Conservation (phyloP, 2,113 vertebrate genomes). For the Phylloscopus trochiloides region DNA sequence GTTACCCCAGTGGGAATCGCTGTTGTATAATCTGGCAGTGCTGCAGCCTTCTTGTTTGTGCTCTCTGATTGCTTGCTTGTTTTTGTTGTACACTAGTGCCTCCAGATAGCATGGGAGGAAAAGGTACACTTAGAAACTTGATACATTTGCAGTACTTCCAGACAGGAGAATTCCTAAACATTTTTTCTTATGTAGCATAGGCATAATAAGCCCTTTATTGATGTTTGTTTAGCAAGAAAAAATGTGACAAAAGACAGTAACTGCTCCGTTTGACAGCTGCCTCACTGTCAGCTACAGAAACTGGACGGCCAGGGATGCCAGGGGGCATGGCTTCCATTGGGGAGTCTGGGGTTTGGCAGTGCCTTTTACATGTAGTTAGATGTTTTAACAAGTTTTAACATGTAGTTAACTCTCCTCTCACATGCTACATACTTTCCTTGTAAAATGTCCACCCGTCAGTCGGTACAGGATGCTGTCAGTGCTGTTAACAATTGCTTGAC, state of each 20-base stretch:
- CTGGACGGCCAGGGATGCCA: neutral
- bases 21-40: neutral
- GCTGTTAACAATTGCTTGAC: neutral
- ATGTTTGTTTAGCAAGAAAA: neutral
- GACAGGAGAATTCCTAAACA: neutral
- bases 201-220: neutral
- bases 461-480: accelerated
- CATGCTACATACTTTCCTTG: neutral
- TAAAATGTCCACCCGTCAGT: neutral
- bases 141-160: neutral
- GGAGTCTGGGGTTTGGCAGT: neutral
- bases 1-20: neutral
- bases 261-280: neutral
- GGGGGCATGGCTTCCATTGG: accelerated
- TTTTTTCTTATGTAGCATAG: neutral
- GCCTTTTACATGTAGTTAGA: neutral
- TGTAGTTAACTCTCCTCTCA: neutral
- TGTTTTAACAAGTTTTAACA: too few relatives aligned
- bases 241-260: neutral
- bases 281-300: neutral
- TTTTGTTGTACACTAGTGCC: neutral
- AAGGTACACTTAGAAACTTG: neutral
- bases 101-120: neutral
- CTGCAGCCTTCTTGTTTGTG: neutral
- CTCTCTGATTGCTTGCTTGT: neutral